Conservation (phyloP, 2,888 invertebrate species). For the Xestia c-nigrum region DNA sequence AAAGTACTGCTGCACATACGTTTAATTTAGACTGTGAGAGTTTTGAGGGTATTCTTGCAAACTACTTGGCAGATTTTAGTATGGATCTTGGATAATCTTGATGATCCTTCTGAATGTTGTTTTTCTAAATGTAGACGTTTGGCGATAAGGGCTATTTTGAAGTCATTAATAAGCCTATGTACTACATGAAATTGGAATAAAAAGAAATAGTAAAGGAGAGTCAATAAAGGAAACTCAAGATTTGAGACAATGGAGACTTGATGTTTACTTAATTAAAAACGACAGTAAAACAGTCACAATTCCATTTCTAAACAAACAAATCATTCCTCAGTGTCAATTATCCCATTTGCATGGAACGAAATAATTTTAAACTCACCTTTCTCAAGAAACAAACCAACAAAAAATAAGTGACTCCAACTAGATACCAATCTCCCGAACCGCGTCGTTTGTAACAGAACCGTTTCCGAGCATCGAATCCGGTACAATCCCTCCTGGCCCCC, state of each 20-base stretch:
- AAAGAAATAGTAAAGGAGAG: neutral
- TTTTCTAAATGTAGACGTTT: neutral
- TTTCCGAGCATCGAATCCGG: slow-evolving; percentile 56
- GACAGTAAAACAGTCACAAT: neutral
- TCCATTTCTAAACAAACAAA: neutral
- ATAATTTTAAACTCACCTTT: neutral
- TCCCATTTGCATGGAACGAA: too few species aligned
- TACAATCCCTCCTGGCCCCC: slow-evolving; percentile 46
- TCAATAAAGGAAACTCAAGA: neutral
- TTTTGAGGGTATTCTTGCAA: slow-evolving; percentile 11
- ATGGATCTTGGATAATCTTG: neutral
- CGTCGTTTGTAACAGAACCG: slow-evolving; percentile 45
- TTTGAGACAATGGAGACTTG: neutral
- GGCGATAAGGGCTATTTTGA: too few species aligned
- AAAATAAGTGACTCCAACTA: slow-evolving; percentile 17
- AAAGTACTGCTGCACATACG: neutral
- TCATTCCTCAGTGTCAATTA: neutral
- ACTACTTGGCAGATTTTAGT: neutral
- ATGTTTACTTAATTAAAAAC: neutral
- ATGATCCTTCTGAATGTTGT: too few species aligned
- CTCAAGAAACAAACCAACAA: neutral
- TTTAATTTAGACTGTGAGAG: slow-evolving; percentile 3
- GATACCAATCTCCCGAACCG: slow-evolving; percentile 17
- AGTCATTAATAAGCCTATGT: neutral
- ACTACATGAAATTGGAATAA: neutral